Evolutionary conservation across 2,888 invertebrate species (phyloP).

Genomic region (Yponomeuta cagnagella): DNA sequence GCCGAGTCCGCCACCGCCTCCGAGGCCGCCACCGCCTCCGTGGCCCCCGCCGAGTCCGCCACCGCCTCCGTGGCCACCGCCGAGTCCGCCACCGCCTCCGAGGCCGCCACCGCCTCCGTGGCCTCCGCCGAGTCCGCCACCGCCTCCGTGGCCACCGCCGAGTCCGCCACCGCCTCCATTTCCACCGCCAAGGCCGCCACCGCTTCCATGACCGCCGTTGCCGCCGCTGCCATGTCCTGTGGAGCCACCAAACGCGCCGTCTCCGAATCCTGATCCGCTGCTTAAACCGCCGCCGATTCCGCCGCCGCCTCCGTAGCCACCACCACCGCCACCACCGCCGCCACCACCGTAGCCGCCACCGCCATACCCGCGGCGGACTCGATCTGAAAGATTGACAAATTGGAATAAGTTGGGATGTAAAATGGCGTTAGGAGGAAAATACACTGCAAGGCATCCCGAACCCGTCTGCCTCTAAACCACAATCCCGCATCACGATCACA

Average conservation of each 20-base stretch:
- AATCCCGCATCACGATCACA: too few species aligned
- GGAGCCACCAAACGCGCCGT: slow-evolving; percentile 23
- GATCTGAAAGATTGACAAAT: slow-evolving; percentile 4
- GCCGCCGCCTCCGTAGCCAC: slow-evolving; percentile 24
- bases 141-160: slow-evolving; percentile 21
- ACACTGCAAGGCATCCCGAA: too few species aligned
- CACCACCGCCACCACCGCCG: slow-evolving; percentile 28
- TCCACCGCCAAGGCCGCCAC: slow-evolving; percentile 23
- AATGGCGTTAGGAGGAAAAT: too few species aligned
- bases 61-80: slow-evolving; percentile 18
- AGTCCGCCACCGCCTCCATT: slow-evolving; percentile 26
- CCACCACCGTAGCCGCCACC: slow-evolving; percentile 20
- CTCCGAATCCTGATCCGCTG: slow-evolving; percentile 25
- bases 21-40: slow-evolving; percentile 27
- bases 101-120: slow-evolving; percentile 20
- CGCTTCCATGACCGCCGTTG: slow-evolving; percentile 17
- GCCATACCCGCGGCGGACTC: slow-evolving; percentile 8
- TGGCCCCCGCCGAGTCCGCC: slow-evolving; percentile 24
- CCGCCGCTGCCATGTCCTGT: slow-evolving; percentile 20
- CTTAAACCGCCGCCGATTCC: slow-evolving; percentile 17
- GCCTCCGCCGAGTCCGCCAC: slow-evolving; percentile 21
- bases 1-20: slow-evolving; percentile 25
- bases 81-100: slow-evolving; percentile 6
- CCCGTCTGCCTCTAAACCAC: not conserved
- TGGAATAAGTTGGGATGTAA: not conserved